Base-by-base conservation (phyloP, 2,113 vertebrate genomes). In the Phalacrocorax pelagicus region DNA sequence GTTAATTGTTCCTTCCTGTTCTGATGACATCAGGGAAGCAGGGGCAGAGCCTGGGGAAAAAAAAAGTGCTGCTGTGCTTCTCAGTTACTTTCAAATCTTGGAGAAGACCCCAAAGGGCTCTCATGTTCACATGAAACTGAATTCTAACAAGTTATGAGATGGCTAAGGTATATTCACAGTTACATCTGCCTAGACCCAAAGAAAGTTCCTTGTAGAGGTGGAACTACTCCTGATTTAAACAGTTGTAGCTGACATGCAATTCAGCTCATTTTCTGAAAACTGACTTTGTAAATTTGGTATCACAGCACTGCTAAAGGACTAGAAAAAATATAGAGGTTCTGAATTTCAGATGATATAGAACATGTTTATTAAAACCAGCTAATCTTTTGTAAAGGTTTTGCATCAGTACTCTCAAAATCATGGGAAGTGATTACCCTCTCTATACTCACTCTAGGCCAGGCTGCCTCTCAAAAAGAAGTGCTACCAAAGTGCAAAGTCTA, bases 401-500 rank as follows among this genome's bases (percentile, higher is more conserved):
- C 85, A 73, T 79, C 11, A 3, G 54, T 87, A 82, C 55, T 69
- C 46, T 85, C 51, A 87, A 72, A 70, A 92, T 44, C 71, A 77
- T 12, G 58, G 92, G 89, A 92, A 90, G 73, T 90, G 91, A 95
- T 91, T 95, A 94, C 86, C 51, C 34, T 38, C 70, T 82, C 84
- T 81, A 42, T 51, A 72, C 51, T 82, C 86, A 87, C 84, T 72
- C 84, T 66, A 94, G 90, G 91, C 58, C 66, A 73, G 11, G 42
- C 58, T 58, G 66, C 84, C 89, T 94, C 87, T 96, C 91, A 94
- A 88, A 91, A 91, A 89, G 81, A 92, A 95, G 89, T 91, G 78
- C 54, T 82, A 69, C 55, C 82, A 84, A 92, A 97, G 92, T 89
- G 86, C 77, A 55, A 94, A 73, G 81, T 77, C 94, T 95, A 88